phyloP scores from a whole-genome alignment of 2,888 invertebrate genomes.

The Patella pellucida region DNA sequence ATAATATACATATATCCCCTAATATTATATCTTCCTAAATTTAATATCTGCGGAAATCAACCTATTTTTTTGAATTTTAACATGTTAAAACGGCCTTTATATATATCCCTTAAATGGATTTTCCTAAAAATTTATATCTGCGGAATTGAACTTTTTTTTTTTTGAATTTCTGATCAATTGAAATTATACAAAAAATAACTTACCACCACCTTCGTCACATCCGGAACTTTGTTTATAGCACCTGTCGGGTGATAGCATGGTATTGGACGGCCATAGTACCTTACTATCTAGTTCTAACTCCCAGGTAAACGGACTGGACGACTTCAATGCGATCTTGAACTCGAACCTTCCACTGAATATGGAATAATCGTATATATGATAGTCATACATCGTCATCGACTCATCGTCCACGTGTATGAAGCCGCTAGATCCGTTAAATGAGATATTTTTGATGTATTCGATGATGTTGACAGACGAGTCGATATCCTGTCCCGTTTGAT shows the following conservation, averaged over 20 bases:
- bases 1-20: too few species aligned
- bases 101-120: too few species aligned
- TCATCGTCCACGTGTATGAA: slow-evolving; percentile 6
- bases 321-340: background rate
- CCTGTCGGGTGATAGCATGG: background rate
- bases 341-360: background rate
- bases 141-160: too few species aligned
- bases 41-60: too few species aligned
- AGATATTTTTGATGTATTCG: background rate
- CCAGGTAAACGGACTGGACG: background rate
- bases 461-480: background rate
- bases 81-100: too few species aligned
- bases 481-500: background rate
- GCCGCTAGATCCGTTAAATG: background rate
- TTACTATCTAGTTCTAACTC: background rate
- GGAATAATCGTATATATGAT: slow-evolving; percentile 15
- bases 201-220: background rate
- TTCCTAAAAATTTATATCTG: too few species aligned
- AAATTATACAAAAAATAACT: too few species aligned
- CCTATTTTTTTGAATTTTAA: too few species aligned
- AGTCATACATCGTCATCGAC: slow-evolving; percentile 13
- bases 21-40: too few species aligned
- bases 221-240: background rate
- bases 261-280: slow-evolving; percentile 5
- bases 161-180: too few species aligned